phyloP scores from a whole-genome alignment of 2,888 invertebrate species.

The Cerceris rybyensis region DNA sequence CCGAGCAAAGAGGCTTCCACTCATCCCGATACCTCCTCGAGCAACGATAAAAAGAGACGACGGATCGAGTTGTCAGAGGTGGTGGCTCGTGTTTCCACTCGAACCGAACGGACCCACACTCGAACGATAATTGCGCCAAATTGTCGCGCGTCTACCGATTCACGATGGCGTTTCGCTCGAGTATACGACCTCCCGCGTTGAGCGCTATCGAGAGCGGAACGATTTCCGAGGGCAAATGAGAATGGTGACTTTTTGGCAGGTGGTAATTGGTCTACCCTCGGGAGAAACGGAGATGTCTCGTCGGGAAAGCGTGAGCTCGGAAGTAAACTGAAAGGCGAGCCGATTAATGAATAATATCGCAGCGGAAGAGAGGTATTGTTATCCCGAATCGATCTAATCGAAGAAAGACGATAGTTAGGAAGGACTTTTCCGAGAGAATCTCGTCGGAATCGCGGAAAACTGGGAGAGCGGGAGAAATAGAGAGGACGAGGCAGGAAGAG shows the following conservation, averaged over 20 bases:
- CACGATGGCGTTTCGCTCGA: conserved; percentile 39
- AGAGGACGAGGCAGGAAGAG: conserved; percentile 23
- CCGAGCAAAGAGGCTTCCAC: background rate
- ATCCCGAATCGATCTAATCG: conserved; percentile 24
- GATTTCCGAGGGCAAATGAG: conserved; percentile 1
- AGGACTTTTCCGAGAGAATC: conserved; percentile 34
- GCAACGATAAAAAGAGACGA: background rate
- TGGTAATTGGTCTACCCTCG: background rate
- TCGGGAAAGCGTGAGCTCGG: too few species aligned
- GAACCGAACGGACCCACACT: conserved; percentile 38
- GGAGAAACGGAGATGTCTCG: too few species aligned
- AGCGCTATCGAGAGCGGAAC: conserved; percentile 6
- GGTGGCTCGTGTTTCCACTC: background rate
- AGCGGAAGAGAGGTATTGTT: conserved; percentile 8
- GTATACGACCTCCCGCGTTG: conserved; percentile 33
- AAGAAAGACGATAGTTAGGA: conserved; percentile 33
- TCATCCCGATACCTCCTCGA: background rate
- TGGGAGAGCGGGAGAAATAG: too few species aligned
- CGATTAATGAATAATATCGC: background rate
- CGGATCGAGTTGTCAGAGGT: background rate
- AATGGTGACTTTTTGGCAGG: background rate
- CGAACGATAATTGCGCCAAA: conserved; percentile 63
- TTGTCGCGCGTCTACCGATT: conserved; percentile 56
- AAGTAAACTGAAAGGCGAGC: background rate
- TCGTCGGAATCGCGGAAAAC: conserved; percentile 10